Conservation (phyloP, 2,888 invertebrate genomes). For the Metacarcinus magister region DNA sequence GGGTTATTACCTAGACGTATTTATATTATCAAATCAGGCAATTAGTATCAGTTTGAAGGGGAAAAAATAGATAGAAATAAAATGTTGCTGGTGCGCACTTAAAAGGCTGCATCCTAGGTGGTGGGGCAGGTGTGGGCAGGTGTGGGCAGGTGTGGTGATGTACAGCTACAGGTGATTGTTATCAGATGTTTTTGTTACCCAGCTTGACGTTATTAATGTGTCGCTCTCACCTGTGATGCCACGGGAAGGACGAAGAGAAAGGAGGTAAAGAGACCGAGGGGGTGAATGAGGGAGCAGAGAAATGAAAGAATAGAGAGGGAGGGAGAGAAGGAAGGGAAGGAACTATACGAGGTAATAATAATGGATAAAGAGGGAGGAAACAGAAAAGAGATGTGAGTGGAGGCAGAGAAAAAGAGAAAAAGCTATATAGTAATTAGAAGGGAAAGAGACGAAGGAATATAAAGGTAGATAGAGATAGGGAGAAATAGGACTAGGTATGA, state of each 20-base stretch:
- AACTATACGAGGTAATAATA: neutral
- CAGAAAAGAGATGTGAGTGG: neutral
- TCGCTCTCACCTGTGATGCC: neutral
- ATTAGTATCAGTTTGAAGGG: slow-evolving; percentile 4
- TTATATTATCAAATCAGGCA: slow-evolving; percentile 42
- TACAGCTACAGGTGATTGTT: neutral
- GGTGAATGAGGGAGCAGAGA: neutral
- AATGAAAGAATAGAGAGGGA: neutral
- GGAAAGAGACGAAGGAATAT: neutral
- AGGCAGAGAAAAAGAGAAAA: neutral
- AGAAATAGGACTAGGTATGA: too few relatives aligned
- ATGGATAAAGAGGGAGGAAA: neutral
- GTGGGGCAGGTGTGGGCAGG: slow-evolving; percentile 15
- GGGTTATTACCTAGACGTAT: slow-evolving; percentile 19
- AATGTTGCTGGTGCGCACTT: neutral
- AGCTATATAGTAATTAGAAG: neutral
- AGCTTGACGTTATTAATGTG: slow-evolving; percentile 10
- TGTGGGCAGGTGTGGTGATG: slow-evolving; percentile 45
- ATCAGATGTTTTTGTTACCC: neutral
- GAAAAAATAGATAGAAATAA: slow-evolving; percentile 1
- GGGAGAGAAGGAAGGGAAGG: neutral
- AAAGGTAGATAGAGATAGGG: too few relatives aligned
- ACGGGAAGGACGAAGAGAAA: slow-evolving; percentile 14
- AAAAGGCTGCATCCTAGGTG: neutral
- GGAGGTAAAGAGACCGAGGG: neutral